Conservation (phyloP, 1,140 invertebrate species). For the roundworm (Caenorhabditis elegans) region DNA sequence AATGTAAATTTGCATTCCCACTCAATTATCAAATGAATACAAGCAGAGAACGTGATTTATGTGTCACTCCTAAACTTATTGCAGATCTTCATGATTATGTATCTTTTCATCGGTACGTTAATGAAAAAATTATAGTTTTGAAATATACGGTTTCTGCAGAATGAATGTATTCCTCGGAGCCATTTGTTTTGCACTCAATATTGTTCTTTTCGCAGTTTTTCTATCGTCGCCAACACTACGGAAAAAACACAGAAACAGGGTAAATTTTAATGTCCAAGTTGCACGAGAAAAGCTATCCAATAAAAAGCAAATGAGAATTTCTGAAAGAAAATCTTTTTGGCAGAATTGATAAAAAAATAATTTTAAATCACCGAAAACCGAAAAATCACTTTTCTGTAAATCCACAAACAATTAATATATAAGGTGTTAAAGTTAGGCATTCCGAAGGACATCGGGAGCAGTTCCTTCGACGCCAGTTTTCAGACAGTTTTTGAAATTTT, state of each 20-base stretch:
- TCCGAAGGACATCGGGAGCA: too few relatives aligned
- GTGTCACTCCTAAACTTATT: neutral
- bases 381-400: too few relatives aligned
- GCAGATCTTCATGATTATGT: conserved; percentile 16
- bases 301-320: too few relatives aligned
- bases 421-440: too few relatives aligned
- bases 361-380: too few relatives aligned
- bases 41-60: neutral
- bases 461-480: too few relatives aligned
- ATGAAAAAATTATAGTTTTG: neutral
- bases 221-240: neutral
- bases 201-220: neutral
- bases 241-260: neutral
- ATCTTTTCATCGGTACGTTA: neutral
- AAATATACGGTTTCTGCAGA: neutral
- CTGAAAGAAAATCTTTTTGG: too few relatives aligned
- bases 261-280: too few relatives aligned
- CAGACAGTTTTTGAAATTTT: too few relatives aligned
- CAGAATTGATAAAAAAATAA: too few relatives aligned
- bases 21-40: conserved; percentile 25
- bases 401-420: too few relatives aligned
- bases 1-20: conserved; percentile 17
- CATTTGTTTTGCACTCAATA: conserved; percentile 17
- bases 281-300: too few relatives aligned
- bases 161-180: conserved; percentile 25